Conservation (phyloP, 2,888 invertebrate species). For the Piscicola geometra region DNA sequence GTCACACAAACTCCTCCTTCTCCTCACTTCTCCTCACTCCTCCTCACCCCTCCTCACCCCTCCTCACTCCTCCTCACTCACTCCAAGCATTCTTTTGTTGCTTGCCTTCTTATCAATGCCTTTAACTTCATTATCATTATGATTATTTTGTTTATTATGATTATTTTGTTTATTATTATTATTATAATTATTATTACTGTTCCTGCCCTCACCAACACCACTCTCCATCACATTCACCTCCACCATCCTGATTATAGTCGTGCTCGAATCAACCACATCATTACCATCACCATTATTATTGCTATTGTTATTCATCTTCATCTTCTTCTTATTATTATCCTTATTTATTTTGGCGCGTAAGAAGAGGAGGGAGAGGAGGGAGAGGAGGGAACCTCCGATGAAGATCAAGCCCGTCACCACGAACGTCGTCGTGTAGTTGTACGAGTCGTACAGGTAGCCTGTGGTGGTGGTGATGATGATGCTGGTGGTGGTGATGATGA, state of each 20-base stretch:
- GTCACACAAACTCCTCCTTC: too few relatives aligned
- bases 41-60: too few relatives aligned
- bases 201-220: neutral
- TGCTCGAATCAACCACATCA: too few relatives aligned
- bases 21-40: too few relatives aligned
- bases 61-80: too few relatives aligned
- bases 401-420: slow-evolving; percentile 38
- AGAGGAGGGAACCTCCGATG: slow-evolving; percentile 34
- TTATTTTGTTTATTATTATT: neutral
- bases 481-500: neutral
- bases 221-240: neutral
- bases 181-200: slow-evolving; percentile 1
- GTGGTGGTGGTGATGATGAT: neutral
- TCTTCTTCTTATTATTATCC: too few relatives aligned
- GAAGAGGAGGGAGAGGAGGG: slow-evolving; percentile 33
- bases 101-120: neutral
- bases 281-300: too few relatives aligned
- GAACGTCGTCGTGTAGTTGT: slow-evolving; percentile 41
- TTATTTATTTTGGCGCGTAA: neutral
- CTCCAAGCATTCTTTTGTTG: too few relatives aligned
- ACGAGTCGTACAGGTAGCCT: slow-evolving; percentile 42
- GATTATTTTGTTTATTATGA: neutral
- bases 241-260: neutral
- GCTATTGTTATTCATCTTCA: neutral
- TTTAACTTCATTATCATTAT: neutral